Conservation (phyloP, 2,113 vertebrate genomes). For the Pangasianodon hypophthalmus region DNA sequence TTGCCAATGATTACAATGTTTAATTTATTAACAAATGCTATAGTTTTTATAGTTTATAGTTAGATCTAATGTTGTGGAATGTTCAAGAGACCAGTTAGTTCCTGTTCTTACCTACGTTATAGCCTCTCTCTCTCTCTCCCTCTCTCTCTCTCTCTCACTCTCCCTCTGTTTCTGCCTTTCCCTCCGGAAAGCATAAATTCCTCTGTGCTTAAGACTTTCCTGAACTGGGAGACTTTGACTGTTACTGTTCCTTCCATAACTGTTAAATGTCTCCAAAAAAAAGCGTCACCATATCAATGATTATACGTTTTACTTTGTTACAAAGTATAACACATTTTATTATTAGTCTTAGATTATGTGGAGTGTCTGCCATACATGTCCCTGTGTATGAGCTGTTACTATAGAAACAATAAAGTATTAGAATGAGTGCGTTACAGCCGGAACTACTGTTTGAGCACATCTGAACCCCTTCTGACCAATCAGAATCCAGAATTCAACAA, state of each 20-base stretch:
- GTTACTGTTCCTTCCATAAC: not conserved
- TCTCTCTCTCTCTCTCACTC: too few species aligned
- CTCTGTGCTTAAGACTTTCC: not conserved
- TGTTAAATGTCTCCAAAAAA: not conserved
- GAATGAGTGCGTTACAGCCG: not conserved
- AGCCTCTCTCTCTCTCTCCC: too few species aligned
- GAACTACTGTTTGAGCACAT: not conserved
- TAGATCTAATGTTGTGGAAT: too few species aligned
- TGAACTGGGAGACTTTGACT: not conserved
- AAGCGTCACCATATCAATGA: too few species aligned
- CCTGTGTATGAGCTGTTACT: not conserved
- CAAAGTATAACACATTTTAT: not conserved
- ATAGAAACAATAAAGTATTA: not conserved
- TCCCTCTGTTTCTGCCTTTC: too few species aligned
- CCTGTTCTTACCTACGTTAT: too few species aligned
- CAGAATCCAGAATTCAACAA: not conserved
- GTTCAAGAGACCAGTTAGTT: too few species aligned
- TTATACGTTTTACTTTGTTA: not conserved
- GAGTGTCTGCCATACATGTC: not conserved
- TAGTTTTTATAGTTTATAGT: too few species aligned
- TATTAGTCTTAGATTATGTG: not conserved
- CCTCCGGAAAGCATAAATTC: not conserved
- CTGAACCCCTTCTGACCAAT: not conserved
- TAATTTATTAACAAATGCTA: too few species aligned
- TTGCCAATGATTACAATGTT: not conserved